Percentiles rank a stretch among this genome's conserved stretches.
These are phyloP conservation scores for Parasteatoda lunata DNA, from an alignment of 2,888 invertebrate species.

Conservation along the genomic window DNA sequence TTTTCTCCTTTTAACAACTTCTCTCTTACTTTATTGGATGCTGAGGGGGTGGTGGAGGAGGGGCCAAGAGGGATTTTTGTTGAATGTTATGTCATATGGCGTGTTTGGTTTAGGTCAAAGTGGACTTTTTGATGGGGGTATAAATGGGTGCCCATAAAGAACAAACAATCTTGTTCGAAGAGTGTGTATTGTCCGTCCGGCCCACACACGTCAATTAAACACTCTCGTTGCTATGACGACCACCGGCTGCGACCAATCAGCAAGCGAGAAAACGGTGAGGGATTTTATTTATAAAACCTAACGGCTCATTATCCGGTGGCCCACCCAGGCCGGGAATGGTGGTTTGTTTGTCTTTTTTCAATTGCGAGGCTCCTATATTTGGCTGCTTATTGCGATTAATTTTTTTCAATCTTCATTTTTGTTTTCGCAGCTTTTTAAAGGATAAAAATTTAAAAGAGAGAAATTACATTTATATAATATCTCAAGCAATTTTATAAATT, in stretches of 20 bases:
- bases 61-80: slow-evolving; percentile 57
- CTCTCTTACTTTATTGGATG: slow-evolving; percentile 54
- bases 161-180: slow-evolving; percentile 56
- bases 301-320: slow-evolving; percentile 68
- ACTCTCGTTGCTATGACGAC: slow-evolving; percentile 63
- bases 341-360: slow-evolving; percentile 64
- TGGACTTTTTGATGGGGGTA: slow-evolving; percentile 65
- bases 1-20: slow-evolving; percentile 60
- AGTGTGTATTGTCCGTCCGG: slow-evolving; percentile 57
- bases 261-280: slow-evolving; percentile 52
- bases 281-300: slow-evolving; percentile 69
- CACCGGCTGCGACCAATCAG: slow-evolving; percentile 68
- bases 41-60: slow-evolving; percentile 23
- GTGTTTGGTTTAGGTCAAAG: slow-evolving; percentile 56
- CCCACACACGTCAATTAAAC: slow-evolving; percentile 69
- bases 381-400: slow-evolving; percentile 54
- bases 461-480: too few species aligned
- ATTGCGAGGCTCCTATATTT: slow-evolving; percentile 49
- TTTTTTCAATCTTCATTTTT: neutral
- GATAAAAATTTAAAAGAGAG: too few species aligned
- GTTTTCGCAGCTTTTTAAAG: too few species aligned
- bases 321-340: slow-evolving; percentile 58
- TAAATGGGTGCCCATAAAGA: slow-evolving; percentile 57
- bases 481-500: too few species aligned
- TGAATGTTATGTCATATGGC: slow-evolving; percentile 66